phyloP scores from a whole-genome alignment of 2,888 invertebrate species.

The Biston stratarius region DNA sequence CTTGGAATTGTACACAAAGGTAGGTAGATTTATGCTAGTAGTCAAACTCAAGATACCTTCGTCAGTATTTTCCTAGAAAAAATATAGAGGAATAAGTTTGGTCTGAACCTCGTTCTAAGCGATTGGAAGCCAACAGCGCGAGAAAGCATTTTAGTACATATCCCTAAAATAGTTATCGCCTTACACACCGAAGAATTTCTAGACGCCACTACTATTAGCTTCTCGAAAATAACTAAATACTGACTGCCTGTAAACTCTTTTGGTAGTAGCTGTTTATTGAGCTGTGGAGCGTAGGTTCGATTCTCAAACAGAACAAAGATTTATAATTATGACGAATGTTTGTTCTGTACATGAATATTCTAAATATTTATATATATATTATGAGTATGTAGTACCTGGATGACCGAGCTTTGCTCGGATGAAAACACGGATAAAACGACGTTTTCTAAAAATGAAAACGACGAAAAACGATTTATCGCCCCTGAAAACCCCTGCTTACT shows the following conservation, averaged over 20 bases:
- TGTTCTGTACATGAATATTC: no score
- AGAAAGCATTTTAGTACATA: slow-evolving; percentile 50
- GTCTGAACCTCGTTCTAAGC: slow-evolving; percentile 48
- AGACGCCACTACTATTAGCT: slow-evolving; percentile 48
- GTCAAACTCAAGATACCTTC: slow-evolving; percentile 16
- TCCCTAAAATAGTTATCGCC: slow-evolving; percentile 59
- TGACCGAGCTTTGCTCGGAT: no score
- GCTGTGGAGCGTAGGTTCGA: no score
- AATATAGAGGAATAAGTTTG: slow-evolving; percentile 24
- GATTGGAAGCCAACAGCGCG: slow-evolving; percentile 45
- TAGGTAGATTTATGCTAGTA: slow-evolving; percentile 11
- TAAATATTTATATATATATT: no score
- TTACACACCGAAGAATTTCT: slow-evolving; percentile 53
- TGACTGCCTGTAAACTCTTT: neutral
- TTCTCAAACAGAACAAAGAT: no score
- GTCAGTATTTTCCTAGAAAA: slow-evolving; percentile 18
- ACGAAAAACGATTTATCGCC: no score
- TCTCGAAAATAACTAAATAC: slow-evolving; percentile 11
- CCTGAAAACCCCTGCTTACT: no score
- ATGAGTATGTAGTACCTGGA: no score
- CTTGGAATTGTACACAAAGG: neutral
- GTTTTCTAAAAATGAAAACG: no score
- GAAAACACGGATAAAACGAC: no score
- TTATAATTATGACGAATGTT: no score
- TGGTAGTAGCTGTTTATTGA: no score